Percentiles rank a stretch among this genome's conserved stretches.
phyloP scores from a whole-genome alignment of 2,888 invertebrate species.

The Oligia fasciuncula region DNA sequence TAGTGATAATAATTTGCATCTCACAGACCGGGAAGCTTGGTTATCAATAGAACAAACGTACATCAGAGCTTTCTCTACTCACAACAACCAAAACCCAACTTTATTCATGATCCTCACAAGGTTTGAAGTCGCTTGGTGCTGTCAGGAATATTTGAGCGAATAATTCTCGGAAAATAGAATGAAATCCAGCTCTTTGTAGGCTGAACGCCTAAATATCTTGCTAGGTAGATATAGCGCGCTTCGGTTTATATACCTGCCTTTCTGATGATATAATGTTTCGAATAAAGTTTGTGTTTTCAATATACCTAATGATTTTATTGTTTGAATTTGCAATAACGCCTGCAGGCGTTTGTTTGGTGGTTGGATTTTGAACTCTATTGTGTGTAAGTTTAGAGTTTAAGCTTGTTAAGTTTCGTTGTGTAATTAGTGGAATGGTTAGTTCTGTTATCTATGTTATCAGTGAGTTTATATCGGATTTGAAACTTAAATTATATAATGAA shows the following conservation, averaged over 20 bases:
- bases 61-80: slow-evolving; percentile 83
- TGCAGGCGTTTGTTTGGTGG: neutral
- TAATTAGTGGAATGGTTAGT: slow-evolving; percentile 15
- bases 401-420: neutral
- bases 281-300: slow-evolving; percentile 26
- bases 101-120: neutral
- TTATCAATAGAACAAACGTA: slow-evolving; percentile 81
- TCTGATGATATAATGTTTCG: slow-evolving; percentile 57
- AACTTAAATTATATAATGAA: slow-evolving; percentile 33
- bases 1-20: slow-evolving; percentile 86
- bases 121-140: slow-evolving; percentile 3
- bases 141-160: slow-evolving; percentile 39
- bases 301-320: slow-evolving; percentile 33
- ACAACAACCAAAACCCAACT: neutral
- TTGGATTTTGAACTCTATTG: slow-evolving; percentile 16
- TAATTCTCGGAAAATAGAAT: slow-evolving; percentile 63
- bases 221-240: slow-evolving; percentile 46
- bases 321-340: slow-evolving; percentile 31
- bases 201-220: slow-evolving; percentile 60
- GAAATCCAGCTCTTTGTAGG: slow-evolving; percentile 52
- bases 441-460: slow-evolving; percentile 22
- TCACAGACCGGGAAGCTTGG: slow-evolving; percentile 82
- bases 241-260: slow-evolving; percentile 39
- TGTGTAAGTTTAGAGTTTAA: rapidly evolving
- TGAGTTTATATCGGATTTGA: slow-evolving; percentile 18